phyloP scores from a whole-genome alignment of 2,797 vertebrate species.

The Microcaecilia unicolor region DNA sequence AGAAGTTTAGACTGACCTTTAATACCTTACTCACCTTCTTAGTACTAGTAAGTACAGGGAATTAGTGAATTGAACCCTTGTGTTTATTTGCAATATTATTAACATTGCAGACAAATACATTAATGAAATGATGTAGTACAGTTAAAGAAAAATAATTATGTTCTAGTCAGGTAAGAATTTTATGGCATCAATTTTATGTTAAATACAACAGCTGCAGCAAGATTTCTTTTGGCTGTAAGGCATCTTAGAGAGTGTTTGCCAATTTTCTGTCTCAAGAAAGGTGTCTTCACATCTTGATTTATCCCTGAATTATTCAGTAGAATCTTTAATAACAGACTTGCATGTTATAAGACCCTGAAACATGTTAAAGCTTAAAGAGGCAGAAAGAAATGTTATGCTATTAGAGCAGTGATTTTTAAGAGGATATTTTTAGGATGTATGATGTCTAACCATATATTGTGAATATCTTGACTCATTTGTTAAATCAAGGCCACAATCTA shows the following conservation, averaged over 20 bases:
- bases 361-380: conserved; percentile 32
- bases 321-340: conserved; percentile 46
- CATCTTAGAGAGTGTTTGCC: conserved; percentile 43
- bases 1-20: no score
- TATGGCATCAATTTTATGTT: conserved; percentile 31
- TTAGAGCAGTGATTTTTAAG: conserved; percentile 10
- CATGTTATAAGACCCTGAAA: conserved; percentile 28
- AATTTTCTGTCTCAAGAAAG: conserved; percentile 56
- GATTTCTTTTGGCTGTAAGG: conserved; percentile 40
- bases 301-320: conserved; percentile 66
- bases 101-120: background rate
- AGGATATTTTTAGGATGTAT: background rate
- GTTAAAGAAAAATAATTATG: no score
- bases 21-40: no score
- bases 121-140: conserved; percentile 14
- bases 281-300: conserved; percentile 60
- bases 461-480: no score
- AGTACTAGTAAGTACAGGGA: no score
- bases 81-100: background rate
- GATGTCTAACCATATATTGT: no score
- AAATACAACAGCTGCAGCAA: conserved; percentile 45
- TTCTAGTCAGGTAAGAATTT: conserved; percentile 23
- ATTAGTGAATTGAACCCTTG: no score
- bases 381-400: conserved; percentile 22
- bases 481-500: no score